These are phyloP conservation scores for Malthinus flaveolus DNA, from an alignment of 2,888 invertebrate species.

Conservation along the genomic window DNA sequence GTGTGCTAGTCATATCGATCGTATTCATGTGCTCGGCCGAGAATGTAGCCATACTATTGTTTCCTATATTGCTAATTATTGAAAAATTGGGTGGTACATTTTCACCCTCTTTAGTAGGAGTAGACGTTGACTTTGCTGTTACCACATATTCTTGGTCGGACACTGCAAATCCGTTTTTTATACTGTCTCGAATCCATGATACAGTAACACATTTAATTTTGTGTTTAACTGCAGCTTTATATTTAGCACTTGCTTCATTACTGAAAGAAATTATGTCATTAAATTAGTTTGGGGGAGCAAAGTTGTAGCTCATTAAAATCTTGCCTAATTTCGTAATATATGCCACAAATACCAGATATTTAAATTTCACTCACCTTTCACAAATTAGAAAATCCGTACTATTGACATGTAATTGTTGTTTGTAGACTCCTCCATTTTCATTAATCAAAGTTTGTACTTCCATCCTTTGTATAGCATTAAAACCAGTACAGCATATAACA, in stretches of 20 bases:
- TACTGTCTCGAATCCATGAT: slow-evolving; percentile 81
- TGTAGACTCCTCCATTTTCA: slow-evolving; percentile 69
- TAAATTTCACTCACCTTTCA: slow-evolving; percentile 56
- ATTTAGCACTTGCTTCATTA: slow-evolving; percentile 70
- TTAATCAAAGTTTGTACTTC: slow-evolving; percentile 69
- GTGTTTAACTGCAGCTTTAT: slow-evolving; percentile 60
- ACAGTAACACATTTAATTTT: slow-evolving; percentile 69
- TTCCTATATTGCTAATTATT: slow-evolving; percentile 54
- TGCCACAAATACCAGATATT: not conserved
- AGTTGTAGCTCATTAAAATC: no score
- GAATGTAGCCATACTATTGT: slow-evolving; percentile 4
- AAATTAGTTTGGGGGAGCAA: not conserved
- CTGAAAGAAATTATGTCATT: slow-evolving; percentile 6
- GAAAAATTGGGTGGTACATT: slow-evolving; percentile 55
- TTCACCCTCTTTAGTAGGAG: slow-evolving; percentile 64
- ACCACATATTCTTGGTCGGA: slow-evolving; percentile 64
- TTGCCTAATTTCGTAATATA: no score
- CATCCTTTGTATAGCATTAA: slow-evolving; percentile 64
- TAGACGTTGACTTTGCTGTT: slow-evolving; percentile 65
- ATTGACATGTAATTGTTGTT: slow-evolving; percentile 54
- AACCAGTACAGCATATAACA: slow-evolving; percentile 77
- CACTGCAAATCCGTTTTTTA: slow-evolving; percentile 69
- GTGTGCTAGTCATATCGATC: slow-evolving; percentile 17
- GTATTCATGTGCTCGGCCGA: slow-evolving; percentile 27
- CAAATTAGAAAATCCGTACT: slow-evolving; percentile 62